Conservation (phyloP, 2,797 vertebrate species). For the Tympanoctomys barrerae region DNA sequence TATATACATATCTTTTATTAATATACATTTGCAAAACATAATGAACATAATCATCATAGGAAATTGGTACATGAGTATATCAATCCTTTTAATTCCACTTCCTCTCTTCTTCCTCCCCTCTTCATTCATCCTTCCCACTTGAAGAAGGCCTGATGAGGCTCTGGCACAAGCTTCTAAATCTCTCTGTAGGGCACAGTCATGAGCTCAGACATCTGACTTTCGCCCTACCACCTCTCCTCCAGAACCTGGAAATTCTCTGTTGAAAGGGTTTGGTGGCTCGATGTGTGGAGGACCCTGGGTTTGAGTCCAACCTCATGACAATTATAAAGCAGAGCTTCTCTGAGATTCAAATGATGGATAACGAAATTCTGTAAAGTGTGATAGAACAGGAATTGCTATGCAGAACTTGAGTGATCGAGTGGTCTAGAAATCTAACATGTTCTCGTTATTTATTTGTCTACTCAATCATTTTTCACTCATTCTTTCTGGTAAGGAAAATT, state of each 20-base stretch:
- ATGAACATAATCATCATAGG: background rate
- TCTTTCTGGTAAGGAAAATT: constrained; percentile 45
- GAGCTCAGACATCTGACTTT: background rate
- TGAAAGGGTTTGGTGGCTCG: background rate
- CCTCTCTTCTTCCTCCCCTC: background rate
- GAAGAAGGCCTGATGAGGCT: background rate
- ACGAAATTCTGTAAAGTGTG: background rate
- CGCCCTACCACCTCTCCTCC: background rate
- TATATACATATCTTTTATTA: background rate
- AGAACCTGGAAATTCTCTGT: background rate
- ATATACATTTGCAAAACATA: background rate
- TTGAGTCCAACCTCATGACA: background rate
- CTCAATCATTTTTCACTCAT: background rate
- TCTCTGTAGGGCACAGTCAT: background rate
- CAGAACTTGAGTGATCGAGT: background rate
- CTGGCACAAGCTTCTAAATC: background rate
- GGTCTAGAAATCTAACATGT: background rate
- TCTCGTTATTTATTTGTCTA: background rate
- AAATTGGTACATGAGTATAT: background rate
- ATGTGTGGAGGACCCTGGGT: background rate
- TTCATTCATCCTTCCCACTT: background rate
- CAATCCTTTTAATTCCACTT: background rate
- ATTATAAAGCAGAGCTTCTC: background rate
- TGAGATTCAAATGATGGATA: constrained; percentile 5
- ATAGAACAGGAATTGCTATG: background rate